Conservation (phyloP, 2,888 invertebrate genomes). For the Pycnomerus fuliginosus region DNA sequence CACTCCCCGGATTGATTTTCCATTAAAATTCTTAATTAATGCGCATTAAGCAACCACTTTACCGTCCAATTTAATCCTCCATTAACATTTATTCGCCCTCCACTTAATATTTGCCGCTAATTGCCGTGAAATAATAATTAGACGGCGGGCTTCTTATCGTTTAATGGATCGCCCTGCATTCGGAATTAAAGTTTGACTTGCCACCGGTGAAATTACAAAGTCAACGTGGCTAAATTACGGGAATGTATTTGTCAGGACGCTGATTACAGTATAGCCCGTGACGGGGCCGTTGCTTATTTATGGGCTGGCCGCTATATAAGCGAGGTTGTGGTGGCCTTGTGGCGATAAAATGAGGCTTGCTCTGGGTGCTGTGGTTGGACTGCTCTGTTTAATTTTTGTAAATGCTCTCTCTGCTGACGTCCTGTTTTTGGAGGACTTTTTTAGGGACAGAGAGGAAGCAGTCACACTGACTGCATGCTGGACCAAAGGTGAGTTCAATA, state of each 20-base stretch:
- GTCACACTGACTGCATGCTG: constrained; percentile 10
- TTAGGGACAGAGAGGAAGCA: constrained; percentile 4
- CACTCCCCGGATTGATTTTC: constrained; percentile 10
- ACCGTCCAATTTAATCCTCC: constrained; percentile 13
- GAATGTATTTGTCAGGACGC: constrained; percentile 4
- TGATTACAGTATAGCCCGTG: constrained; percentile 4
- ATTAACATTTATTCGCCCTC: constrained; percentile 10
- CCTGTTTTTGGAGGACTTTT: constrained; percentile 11
- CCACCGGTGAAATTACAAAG: not conserved
- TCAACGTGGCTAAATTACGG: not conserved
- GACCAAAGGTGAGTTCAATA: constrained; percentile 3
- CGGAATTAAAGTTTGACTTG: constrained; percentile 1
- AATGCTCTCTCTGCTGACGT: constrained; percentile 6
- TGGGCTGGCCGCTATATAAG: constrained; percentile 12
- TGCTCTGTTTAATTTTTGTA: constrained; percentile 1
- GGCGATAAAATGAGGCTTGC: constrained; percentile 9
- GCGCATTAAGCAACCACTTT: constrained; percentile 12
- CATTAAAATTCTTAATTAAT: constrained; percentile 11
- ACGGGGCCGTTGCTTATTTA: constrained; percentile 13
- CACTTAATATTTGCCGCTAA: not conserved
- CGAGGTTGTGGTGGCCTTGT: constrained; percentile 2
- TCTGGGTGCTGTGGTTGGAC: constrained; percentile 2
- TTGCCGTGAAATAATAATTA: constrained; percentile 8
- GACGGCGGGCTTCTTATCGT: constrained; percentile 6
- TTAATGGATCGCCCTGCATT: not conserved